Percentiles rank a stretch among this genome's conserved stretches.
Evolutionary conservation across 64 coral and sea anemone species (phyloP).

Genomic region (Actinia tenebrosa): DNA sequence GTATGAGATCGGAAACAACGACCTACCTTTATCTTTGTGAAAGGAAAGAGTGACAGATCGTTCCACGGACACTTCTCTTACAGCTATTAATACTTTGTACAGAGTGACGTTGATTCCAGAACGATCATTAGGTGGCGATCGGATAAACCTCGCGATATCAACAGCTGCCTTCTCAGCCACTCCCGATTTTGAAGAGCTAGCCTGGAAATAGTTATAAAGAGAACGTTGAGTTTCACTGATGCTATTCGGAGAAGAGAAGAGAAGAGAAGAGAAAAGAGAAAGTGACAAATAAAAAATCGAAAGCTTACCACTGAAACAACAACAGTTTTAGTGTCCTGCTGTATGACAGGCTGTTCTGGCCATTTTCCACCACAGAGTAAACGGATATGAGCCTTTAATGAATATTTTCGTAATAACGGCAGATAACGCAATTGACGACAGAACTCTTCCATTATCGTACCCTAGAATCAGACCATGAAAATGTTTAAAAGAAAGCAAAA

Average conservation of each 20-base stretch:
- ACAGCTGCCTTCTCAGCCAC: constrained; percentile 68
- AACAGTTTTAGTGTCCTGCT: constrained; percentile 26
- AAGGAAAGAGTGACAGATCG: constrained; percentile 68
- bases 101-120: constrained; percentile 56
- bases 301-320: constrained; percentile 87
- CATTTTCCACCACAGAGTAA: constrained; percentile 60
- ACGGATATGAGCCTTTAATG: constrained; percentile 58
- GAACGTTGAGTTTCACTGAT: not conserved
- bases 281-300: no score
- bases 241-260: not conserved
- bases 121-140: constrained; percentile 22
- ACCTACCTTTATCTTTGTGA: constrained; percentile 61
- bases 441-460: constrained; percentile 83
- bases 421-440: constrained; percentile 64
- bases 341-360: constrained; percentile 8
- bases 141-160: constrained; percentile 71
- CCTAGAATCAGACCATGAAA: constrained; percentile 21
- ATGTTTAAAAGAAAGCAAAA: not conserved
- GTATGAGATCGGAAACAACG: not conserved
- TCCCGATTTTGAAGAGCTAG: constrained; percentile 64
- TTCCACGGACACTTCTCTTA: constrained; percentile 78
- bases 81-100: constrained; percentile 83
- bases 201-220: constrained; percentile 32
- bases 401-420: constrained; percentile 53
- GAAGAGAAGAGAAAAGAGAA: not conserved